These are phyloP conservation scores for Excalfactoria chinensis DNA, from an alignment of 2,113 vertebrate genomes.

Conservation along the genomic window DNA sequence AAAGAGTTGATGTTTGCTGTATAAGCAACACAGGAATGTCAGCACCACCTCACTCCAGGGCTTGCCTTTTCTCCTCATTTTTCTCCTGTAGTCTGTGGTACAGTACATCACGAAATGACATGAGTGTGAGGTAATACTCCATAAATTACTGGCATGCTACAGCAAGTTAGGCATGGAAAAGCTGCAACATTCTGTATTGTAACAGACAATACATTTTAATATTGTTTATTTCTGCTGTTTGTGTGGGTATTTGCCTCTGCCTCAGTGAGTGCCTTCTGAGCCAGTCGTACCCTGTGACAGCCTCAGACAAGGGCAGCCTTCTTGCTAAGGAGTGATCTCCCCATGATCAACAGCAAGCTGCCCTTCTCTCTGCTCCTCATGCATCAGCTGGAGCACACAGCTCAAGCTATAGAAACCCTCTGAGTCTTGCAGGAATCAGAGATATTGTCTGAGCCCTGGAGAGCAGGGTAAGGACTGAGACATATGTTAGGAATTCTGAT, in stretches of 20 bases:
- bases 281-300: conserved; percentile 36
- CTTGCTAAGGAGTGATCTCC: conserved; percentile 19
- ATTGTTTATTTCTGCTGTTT: conserved; percentile 31
- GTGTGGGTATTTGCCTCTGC: background rate
- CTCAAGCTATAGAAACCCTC: background rate
- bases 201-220: conserved; percentile 37
- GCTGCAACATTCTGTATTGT: background rate
- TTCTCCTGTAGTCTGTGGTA: background rate
- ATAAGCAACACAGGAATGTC: background rate
- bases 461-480: background rate
- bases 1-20: background rate
- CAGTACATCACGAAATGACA: background rate
- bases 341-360: background rate
- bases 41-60: background rate
- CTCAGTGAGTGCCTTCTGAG: conserved; percentile 9
- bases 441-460: background rate
- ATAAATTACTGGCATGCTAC: conserved; percentile 14
- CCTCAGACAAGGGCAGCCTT: background rate
- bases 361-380: background rate
- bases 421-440: background rate
- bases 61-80: background rate
- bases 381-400: background rate
- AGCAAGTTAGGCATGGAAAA: background rate
- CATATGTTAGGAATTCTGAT: background rate
- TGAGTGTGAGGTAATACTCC: background rate